phyloP scores from a whole-genome alignment of 2,113 vertebrate species.

The Corythoichthys haematopterus region DNA sequence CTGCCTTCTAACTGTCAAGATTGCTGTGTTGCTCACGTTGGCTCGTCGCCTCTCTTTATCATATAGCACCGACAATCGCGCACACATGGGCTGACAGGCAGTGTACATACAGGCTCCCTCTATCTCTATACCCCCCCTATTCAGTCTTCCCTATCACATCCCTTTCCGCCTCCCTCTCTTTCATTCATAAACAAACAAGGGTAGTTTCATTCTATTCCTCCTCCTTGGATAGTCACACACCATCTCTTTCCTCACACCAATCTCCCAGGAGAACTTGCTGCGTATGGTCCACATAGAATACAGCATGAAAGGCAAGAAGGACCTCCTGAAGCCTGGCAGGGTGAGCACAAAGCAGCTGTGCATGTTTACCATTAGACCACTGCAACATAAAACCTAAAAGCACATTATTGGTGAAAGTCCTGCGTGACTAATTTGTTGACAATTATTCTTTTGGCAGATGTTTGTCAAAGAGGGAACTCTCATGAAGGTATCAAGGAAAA shows the following conservation, averaged over 20 bases:
- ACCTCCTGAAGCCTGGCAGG: conserved; percentile 88
- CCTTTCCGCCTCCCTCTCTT: conserved; percentile 45
- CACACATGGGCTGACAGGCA: conserved; percentile 36
- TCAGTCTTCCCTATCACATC: conserved; percentile 52
- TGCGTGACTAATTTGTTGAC: neutral
- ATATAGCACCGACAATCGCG: conserved; percentile 11
- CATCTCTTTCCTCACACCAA: conserved; percentile 27
- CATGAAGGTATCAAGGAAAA: conserved; percentile 86
- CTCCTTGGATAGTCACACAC: conserved; percentile 37
- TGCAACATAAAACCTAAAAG: neutral
- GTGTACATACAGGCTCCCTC: conserved; percentile 46
- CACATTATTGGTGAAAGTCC: neutral
- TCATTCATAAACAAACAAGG: conserved; percentile 54
- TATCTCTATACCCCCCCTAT: conserved; percentile 42
- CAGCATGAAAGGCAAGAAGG: conserved; percentile 84
- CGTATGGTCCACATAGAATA: conserved; percentile 93
- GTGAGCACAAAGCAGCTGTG: conserved; percentile 73
- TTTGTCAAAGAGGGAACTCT: conserved; percentile 92
- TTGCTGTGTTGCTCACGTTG: conserved; percentile 29
- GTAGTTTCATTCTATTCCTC: conserved; percentile 36
- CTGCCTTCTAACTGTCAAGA: conserved; percentile 20
- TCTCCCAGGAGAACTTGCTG: conserved; percentile 87
- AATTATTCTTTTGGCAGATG: conserved; percentile 65
- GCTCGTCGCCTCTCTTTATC: conserved; percentile 41
- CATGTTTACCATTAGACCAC: conserved; percentile 14